Base-by-base conservation (phyloP, 1,140 invertebrate species). In the Mylabris phalerata region DNA sequence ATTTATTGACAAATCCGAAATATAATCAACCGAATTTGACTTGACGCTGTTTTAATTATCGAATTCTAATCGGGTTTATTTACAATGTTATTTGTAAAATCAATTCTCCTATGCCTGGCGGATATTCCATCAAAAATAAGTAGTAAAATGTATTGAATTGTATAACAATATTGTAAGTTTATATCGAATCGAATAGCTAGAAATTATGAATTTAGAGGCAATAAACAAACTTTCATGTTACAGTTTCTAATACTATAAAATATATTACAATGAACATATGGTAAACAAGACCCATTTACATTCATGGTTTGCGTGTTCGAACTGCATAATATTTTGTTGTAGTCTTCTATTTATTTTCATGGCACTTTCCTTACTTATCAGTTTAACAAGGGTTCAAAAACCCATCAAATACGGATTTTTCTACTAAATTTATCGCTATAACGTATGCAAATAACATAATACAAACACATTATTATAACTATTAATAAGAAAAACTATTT, bases 211-310 rank as follows among this genome's bases (percentile, higher is more conserved):
- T 32, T 38, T 42, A 54, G 45, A 19, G 42, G 9, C 43, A 38
- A 54, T 54, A 54, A 54, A 54, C 51, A 54, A 54, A 54, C 51
- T 54, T 54, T 54, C 51, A 54, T 54, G 51, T 54, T 54, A 54
- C 46, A 54, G 51, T 54, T 54, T 54, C 51, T 54, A 54, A 54
- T 24, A 54, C 51, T 46, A 54, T 46, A 54, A 54, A 54, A 54
- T 54, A 54, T 54, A 46, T 54, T 54, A 54, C 51, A 54, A 54
- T 54, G 51, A 54, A 54, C 51, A 54, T 54, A 54, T 54, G 51
- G 51, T 54, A 54, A 54, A 54, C 42, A 54, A 54, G 51, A 54
- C 43, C 51, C 42, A 54, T 54, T 54, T 54, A 54, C 51, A 54
- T 54, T 54, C 51, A 54, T 54, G 51, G 26, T 26, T 54, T 54